Conservation (phyloP, 2,113 vertebrate species). For the Amphiprion percula region DNA sequence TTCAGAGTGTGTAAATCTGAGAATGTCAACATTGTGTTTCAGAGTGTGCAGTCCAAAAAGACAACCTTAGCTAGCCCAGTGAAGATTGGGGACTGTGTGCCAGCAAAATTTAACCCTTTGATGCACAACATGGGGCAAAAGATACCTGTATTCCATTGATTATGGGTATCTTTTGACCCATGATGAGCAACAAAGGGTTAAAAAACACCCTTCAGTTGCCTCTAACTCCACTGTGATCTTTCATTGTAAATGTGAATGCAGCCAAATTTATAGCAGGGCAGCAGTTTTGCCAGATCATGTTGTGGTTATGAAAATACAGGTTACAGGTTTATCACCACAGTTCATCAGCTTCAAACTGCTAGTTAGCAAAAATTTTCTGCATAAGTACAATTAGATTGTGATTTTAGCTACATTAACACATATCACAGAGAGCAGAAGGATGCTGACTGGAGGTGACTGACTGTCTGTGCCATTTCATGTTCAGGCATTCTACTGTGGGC, state of each 20-base stretch:
- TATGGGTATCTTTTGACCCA: too few species aligned
- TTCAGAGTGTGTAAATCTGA: neutral
- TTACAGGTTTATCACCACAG: neutral
- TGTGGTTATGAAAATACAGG: neutral
- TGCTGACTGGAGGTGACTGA: neutral
- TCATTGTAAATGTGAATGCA: neutral
- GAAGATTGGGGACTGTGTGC: neutral
- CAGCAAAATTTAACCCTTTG: neutral
- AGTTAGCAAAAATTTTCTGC: neutral
- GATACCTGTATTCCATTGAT: too few species aligned
- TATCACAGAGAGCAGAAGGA: neutral
- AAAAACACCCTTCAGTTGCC: conserved; percentile 2
- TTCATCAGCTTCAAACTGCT: neutral
- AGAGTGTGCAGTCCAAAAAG: neutral
- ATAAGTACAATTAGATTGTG: neutral
- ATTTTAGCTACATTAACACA: neutral
- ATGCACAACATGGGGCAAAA: too few species aligned
- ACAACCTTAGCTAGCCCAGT: neutral
- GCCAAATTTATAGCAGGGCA: neutral
- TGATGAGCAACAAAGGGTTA: too few species aligned
- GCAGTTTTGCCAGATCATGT: neutral
- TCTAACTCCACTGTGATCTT: neutral
- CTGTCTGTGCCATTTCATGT: neutral
- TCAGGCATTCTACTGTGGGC: neutral
- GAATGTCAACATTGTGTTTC: neutral